Conservation (phyloP, 2,113 vertebrate genomes). For the Sialia sialis region DNA sequence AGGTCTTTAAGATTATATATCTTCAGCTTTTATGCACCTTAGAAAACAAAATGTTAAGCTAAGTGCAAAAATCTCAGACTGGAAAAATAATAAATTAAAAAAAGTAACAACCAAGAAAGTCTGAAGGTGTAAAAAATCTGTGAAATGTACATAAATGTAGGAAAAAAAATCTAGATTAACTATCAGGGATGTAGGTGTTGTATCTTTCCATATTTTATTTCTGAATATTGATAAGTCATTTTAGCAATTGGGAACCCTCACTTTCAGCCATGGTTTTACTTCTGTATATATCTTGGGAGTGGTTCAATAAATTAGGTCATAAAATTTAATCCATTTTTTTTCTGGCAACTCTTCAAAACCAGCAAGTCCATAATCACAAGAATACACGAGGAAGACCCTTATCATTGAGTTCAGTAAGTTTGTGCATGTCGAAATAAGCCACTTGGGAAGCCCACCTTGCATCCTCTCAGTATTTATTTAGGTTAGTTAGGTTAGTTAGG, state of each 20-base stretch:
- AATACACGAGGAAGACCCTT: background rate
- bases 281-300: background rate
- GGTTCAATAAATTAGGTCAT: conserved; percentile 3
- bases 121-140: background rate
- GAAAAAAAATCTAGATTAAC: background rate
- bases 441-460: background rate
- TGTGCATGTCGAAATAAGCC: background rate
- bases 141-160: background rate
- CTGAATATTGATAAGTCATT: background rate
- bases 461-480: background rate
- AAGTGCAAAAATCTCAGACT: background rate
- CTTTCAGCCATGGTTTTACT: conserved; percentile 25
- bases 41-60: background rate
- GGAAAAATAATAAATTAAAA: background rate
- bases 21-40: background rate
- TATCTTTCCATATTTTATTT: background rate
- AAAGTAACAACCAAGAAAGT: background rate
- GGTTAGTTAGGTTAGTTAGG: too few relatives aligned
- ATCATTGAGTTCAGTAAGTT: background rate
- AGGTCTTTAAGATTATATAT: background rate
- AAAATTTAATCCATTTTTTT: conserved; percentile 36
- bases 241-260: background rate
- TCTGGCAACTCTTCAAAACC: background rate
- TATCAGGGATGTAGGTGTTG: background rate
- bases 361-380: background rate